Percentiles rank a stretch among this genome's conserved stretches.
Conservation (phyloP, 2,797 vertebrate species). For the Ctenosaura bakeri region DNA sequence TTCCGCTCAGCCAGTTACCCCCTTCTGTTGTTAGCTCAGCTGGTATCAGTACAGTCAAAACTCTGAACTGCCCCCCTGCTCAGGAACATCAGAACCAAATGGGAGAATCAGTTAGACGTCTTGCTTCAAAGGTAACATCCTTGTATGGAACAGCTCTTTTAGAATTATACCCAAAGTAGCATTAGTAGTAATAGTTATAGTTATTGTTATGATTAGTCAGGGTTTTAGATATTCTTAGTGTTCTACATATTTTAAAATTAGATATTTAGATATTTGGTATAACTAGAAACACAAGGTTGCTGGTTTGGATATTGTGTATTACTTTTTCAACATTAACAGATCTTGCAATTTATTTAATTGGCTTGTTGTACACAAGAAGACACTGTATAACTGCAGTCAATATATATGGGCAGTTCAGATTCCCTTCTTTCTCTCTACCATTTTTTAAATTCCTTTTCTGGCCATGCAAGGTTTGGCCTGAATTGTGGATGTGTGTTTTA, state of each 20-base stretch:
- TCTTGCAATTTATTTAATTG: not conserved
- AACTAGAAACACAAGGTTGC: fast-evolving
- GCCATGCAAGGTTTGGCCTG: not conserved
- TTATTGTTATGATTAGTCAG: not conserved
- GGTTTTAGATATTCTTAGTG: too few relatives aligned
- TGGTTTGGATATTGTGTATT: not conserved
- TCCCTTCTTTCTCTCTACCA: not conserved
- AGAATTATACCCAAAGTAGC: not conserved
- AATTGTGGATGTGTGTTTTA: constrained; percentile 7
- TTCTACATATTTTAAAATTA: too few relatives aligned
- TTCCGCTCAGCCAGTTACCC: constrained; percentile 89
- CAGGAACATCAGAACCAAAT: constrained; percentile 84
- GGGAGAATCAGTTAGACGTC: constrained; percentile 89
- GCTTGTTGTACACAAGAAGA: not conserved
- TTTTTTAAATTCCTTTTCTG: not conserved
- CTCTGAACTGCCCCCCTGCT: constrained; percentile 77
- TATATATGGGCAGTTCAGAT: not conserved
- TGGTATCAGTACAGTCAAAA: constrained; percentile 78
- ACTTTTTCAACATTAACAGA: not conserved
- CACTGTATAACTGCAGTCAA: not conserved
- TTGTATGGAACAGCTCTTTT: fast-evolving
- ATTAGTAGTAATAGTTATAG: not conserved
- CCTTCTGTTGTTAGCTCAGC: constrained; percentile 82
- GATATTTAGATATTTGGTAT: not conserved
- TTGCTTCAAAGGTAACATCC: constrained; percentile 90